Base-by-base conservation (phyloP, 1,140 invertebrate genomes). In the Amyelois transitella region DNA sequence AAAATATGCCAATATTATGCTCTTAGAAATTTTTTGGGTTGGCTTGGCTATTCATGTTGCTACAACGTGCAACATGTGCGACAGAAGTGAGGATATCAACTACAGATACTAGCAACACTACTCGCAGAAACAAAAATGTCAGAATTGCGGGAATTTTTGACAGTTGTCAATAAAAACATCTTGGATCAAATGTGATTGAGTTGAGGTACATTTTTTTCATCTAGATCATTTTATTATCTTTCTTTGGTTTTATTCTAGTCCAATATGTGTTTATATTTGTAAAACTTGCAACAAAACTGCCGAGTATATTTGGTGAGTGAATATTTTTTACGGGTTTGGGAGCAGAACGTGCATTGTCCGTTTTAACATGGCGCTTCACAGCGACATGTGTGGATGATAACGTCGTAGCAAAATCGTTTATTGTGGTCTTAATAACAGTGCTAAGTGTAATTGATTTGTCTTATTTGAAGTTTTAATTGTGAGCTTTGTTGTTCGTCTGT, bases 61-160 rank as follows among this genome's bases (percentile, higher is more conserved):
- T n/a, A n/a, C n/a, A n/a, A n/a, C n/a, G n/a, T n/a, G n/a, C n/a
- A n/a, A n/a, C n/a, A n/a, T n/a, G n/a, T n/a, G n/a, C n/a, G n/a
- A n/a, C n/a, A n/a, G n/a, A n/a, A n/a, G n/a, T n/a, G n/a, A n/a
- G n/a, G n/a, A n/a, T n/a, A n/a, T n/a, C n/a, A n/a, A n/a, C n/a
- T n/a, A n/a, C n/a, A n/a, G n/a, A 55, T 59, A 38, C 51, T 43
- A 57, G 49, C 58, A 55, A 38, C 43, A 25, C 7, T 38, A 38
- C 64, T 53, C 38, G 12, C 12, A 3, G 1, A 6, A 14, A 14
- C 32, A 56, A 68, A 77, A 75, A 65, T 77, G 81, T 83, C 81
- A 83, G 79, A 80, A 73, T 84, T 86, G 82, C 82, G 83, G 79
- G 83, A 85, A 80, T 77, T 81, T 88, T 82, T 88, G 85, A 84